phyloP scores from a whole-genome alignment of 2,888 invertebrate species.

The Dyspetes luteomarginatus region DNA sequence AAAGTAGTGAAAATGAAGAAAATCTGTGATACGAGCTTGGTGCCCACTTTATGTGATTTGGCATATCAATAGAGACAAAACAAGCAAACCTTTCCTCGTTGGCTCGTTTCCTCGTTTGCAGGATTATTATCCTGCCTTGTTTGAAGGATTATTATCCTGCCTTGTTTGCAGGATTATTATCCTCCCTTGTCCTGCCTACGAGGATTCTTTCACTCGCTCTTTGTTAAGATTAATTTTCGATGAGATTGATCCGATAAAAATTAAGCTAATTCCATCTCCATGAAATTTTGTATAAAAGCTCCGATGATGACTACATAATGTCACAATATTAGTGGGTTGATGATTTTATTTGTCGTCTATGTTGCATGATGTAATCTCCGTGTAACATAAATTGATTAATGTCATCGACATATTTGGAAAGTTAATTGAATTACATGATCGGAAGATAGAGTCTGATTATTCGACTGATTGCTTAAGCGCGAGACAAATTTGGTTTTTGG shows the following conservation, averaged over 20 bases:
- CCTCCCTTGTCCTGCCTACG: too few species aligned
- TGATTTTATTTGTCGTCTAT: slow-evolving; percentile 14
- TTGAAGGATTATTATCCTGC: too few species aligned
- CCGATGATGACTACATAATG: not conserved
- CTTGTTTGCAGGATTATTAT: too few species aligned
- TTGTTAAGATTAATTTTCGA: not conserved
- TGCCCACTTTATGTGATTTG: too few species aligned
- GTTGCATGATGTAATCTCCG: slow-evolving; percentile 21
- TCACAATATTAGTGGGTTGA: not conserved
- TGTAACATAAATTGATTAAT: slow-evolving; percentile 52
- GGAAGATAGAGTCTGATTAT: slow-evolving; percentile 38
- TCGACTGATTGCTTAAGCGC: slow-evolving; percentile 22
- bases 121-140: too few species aligned
- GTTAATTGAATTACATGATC: slow-evolving; percentile 58
- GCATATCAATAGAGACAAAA: too few species aligned
- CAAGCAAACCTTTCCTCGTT: too few species aligned
- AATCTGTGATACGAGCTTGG: too few species aligned
- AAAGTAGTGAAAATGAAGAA: not conserved
- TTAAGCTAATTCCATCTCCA: not conserved
- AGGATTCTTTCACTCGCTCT: not conserved
- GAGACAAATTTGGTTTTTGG: not conserved
- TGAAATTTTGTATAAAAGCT: not conserved
- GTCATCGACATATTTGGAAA: slow-evolving; percentile 42
- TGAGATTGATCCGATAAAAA: not conserved
- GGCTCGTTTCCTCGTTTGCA: too few species aligned